These are phyloP conservation scores for Diorhabda carinulata DNA, from an alignment of 1,140 invertebrate species.

Conservation along the genomic window DNA sequence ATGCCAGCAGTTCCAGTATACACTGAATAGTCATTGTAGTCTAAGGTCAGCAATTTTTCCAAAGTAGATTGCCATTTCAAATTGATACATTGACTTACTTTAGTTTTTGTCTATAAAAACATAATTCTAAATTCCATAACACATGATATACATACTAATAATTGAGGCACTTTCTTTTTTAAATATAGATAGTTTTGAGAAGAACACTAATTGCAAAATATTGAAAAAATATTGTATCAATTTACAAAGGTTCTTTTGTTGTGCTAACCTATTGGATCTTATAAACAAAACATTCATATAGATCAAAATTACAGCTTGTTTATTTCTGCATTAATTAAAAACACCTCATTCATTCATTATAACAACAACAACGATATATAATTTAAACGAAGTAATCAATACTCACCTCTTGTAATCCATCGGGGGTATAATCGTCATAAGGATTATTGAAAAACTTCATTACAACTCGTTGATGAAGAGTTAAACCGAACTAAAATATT, in stretches of 20 bases:
- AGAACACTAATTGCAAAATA: too few species aligned
- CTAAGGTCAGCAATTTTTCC: constrained; percentile 34
- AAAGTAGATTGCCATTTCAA: constrained; percentile 39
- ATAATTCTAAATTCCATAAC: neutral
- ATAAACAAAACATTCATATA: too few species aligned
- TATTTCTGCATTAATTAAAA: too few species aligned
- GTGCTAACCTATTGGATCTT: too few species aligned
- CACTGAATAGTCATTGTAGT: constrained; percentile 49
- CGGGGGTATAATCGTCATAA: constrained; percentile 29
- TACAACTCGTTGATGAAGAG: neutral
- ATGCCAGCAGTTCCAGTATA: constrained; percentile 55
- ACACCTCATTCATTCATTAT: neutral
- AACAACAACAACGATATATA: constrained; percentile 1
- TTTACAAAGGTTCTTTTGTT: too few species aligned
- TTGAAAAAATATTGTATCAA: too few species aligned
- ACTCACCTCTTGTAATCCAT: neutral
- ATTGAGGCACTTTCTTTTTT: too few species aligned
- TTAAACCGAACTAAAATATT: neutral
- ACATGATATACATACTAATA: too few species aligned
- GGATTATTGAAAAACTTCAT: constrained; percentile 29
- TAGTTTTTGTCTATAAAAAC: constrained; percentile 21
- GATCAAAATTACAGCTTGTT: too few species aligned
- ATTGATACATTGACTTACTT: constrained; percentile 30
- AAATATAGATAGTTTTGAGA: too few species aligned
- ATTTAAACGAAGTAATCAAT: neutral